A percentile compares a stretch with the other conserved stretches of the same genome.
These are phyloP conservation scores for Diabrotica virgifera DNA, from an alignment of 1,140 invertebrate species.

Conservation along the genomic window DNA sequence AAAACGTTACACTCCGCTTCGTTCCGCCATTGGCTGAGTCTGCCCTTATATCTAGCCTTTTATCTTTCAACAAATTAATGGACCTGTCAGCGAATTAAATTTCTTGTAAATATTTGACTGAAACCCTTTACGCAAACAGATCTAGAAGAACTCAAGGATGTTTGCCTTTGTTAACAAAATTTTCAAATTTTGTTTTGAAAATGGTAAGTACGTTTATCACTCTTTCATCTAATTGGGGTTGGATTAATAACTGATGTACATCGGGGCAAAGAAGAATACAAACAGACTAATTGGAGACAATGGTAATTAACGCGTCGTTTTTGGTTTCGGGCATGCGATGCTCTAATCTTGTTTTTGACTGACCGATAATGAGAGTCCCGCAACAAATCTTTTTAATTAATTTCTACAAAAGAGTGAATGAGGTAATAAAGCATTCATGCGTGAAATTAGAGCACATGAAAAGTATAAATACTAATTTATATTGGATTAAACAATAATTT, in stretches of 20 bases:
- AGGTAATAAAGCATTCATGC: too few relatives aligned
- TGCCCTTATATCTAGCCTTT: background rate
- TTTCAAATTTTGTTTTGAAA: conserved; percentile 3
- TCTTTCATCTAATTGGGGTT: background rate
- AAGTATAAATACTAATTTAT: too few relatives aligned
- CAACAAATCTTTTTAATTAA: too few relatives aligned
- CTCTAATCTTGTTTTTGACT: too few relatives aligned
- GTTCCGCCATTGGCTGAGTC: conserved; percentile 17
- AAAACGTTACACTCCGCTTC: conserved; percentile 19
- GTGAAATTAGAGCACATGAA: too few relatives aligned
- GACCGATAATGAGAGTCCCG: too few relatives aligned
- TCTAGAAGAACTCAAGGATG: background rate
- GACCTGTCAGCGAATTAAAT: background rate
- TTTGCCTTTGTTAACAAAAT: conserved; percentile 1
- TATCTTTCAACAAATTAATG: conserved; percentile 1
- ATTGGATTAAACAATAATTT: too few relatives aligned
- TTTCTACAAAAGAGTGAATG: too few relatives aligned
- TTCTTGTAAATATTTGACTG: conserved; percentile 2
- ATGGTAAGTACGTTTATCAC: background rate
- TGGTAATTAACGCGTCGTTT: background rate
- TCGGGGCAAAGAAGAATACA: background rate
- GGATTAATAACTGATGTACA: background rate
- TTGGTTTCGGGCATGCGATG: background rate
- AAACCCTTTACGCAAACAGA: background rate
- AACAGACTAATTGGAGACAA: background rate